These are phyloP conservation scores for Magallana angulata DNA, from an alignment of 1,140 invertebrate genomes.

Conservation along the genomic window DNA sequence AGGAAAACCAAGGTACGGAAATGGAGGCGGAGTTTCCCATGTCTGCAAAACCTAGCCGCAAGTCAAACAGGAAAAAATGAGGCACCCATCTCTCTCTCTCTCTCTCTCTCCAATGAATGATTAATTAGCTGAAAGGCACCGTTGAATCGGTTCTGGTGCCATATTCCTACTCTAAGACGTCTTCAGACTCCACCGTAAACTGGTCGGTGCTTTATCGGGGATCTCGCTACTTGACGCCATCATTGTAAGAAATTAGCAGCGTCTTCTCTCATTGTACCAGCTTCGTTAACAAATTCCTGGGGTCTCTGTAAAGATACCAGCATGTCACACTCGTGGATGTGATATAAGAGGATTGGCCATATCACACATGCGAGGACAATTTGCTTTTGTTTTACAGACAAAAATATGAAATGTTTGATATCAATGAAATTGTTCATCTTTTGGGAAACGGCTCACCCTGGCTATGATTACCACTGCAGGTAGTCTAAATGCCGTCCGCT, in stretches of 20 bases:
- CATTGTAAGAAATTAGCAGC: conserved; percentile 11
- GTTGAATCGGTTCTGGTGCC: no score
- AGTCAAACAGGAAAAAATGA: not conserved
- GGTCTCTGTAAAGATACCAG: conserved; percentile 9
- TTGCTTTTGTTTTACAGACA: conserved; percentile 20
- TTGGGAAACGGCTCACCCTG: not conserved
- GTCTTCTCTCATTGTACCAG: conserved; percentile 1
- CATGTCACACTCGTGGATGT: not conserved
- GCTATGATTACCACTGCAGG: conserved; percentile 20
- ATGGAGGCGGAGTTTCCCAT: conserved; percentile 6
- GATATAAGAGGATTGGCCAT: not conserved
- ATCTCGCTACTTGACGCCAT: conserved; percentile 17
- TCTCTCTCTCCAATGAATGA: not conserved
- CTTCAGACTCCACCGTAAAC: not conserved
- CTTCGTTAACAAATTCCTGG: conserved; percentile 33
- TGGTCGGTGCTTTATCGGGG: not conserved
- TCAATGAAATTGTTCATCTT: not conserved
- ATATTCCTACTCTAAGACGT: no score
- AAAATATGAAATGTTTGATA: conserved; percentile 29
- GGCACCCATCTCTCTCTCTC: not conserved
- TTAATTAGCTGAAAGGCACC: no score
- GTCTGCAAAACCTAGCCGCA: not conserved
- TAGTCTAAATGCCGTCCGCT: not conserved
- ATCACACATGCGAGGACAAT: not conserved
- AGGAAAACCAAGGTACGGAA: not conserved